Evolutionary conservation across 1,140 invertebrate genomes (phyloP), one percentile per base, ranked within the genome.

Genomic region (Megathymus violae): DNA sequence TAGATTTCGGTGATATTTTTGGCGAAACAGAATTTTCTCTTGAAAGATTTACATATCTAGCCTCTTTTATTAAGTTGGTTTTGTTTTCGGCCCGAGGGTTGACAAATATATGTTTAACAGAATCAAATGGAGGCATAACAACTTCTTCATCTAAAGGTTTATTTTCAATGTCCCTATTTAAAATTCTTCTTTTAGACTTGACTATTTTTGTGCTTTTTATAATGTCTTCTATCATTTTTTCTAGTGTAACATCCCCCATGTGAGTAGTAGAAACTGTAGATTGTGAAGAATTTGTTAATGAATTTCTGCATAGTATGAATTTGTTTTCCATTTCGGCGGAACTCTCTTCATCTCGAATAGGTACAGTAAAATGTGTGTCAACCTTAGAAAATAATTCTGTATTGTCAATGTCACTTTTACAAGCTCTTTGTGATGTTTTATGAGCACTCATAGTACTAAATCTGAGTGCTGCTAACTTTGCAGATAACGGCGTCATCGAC

Each of bases 301-400:
- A 85, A 47, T 91, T 82, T 77, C 84, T 89, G 25, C 76, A 69
- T 60, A 88, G 63, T 25, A 91, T 89, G 64, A 86, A 91, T 56
- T 91, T 91, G 41, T 88, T 89, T 79, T 91, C 88, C 85, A 91
- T 88, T 75, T 89, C 88, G 19, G 82, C 74, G n/a, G 84, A 85
- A 52, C 62, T 77, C 75, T 91, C 88, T 81, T 91, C 88, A 34
- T 91, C 88, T 74, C 65, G 82, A 0, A 89, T 17, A 43, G 78
- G 76, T 48, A 90, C 75, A 31, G 73, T 77, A 67, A 87, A 90
- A 50, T 80, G 86, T 54, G 80, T 81, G 56, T 90, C 85, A 31
- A 83, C 59, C 76, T 89, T 89, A 19, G 88, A 78, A 63, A 89
- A 89, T 63, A 77, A 89, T 64, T 91, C 83, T 13, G 78, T 82